These are phyloP conservation scores for Achlya flavicornis DNA, from an alignment of 2,888 invertebrate genomes.

Conservation along the genomic window DNA sequence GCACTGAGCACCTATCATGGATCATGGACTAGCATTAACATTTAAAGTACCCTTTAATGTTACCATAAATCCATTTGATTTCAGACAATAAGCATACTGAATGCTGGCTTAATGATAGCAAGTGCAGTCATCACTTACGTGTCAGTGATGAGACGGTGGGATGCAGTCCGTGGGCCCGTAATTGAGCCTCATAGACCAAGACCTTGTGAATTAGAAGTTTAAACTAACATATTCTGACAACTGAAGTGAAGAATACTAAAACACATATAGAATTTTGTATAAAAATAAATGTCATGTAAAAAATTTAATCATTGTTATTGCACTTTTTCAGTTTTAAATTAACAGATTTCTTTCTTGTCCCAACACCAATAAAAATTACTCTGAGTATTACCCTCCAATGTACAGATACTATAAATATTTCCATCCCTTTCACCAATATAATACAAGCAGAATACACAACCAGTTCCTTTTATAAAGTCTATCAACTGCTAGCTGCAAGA, in stretches of 20 bases:
- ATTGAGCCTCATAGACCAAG: conserved; percentile 25
- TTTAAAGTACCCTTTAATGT: no score
- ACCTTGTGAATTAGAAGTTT: conserved; percentile 32
- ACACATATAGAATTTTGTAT: no score
- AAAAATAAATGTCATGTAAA: background rate
- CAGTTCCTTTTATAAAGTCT: conserved; percentile 10
- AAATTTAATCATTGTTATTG: background rate
- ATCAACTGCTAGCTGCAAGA: conserved; percentile 6
- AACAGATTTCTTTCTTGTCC: background rate
- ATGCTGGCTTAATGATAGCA: conserved; percentile 42
- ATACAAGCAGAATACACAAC: conserved; percentile 15
- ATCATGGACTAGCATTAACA: no score
- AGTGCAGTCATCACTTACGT: conserved; percentile 50
- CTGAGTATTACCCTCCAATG: no score
- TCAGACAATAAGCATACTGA: conserved; percentile 49
- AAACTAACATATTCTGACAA: background rate
- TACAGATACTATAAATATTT: no score
- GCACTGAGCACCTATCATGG: no score
- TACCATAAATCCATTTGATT: conserved; percentile 15
- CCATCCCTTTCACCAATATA: conserved; percentile 4
- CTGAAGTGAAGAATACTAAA: no score
- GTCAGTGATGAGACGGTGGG: conserved; percentile 50
- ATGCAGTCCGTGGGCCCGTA: conserved; percentile 32
- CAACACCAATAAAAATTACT: no score
- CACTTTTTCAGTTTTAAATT: background rate